Base-by-base conservation (phyloP, 1,140 invertebrate genomes). In the Saxidomus purpurata region DNA sequence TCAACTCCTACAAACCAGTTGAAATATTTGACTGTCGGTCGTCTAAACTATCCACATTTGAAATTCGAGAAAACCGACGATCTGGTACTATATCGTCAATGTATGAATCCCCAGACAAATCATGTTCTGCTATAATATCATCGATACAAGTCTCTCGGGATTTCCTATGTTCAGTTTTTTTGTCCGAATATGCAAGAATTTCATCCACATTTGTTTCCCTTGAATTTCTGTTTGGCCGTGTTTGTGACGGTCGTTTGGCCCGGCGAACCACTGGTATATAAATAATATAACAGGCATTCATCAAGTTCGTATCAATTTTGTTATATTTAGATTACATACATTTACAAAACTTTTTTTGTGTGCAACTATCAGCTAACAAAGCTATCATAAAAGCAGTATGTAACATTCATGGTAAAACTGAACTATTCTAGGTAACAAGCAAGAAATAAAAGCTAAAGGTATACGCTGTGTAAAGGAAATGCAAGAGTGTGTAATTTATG, bases 181-280 rank as follows among this genome's bases (percentile, higher is more conserved):
- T 76, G 40, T 76, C 71, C 22, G 40, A 76, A 76, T 76, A 43
- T 25, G 38, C 76, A 38, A 92, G 84, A 83, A 92, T 92, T 61
- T 92, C 91, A 67, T 92, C 91, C 49, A 92, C 86, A 90, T 92
- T 92, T 55, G 91, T 92, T 69, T 92, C 90, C 80, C 83, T 87
- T 31, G 90, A 91, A 47, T 76, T 71, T 89, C 90, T 87, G 81
- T 91, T 91, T 52, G 36, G 85, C 28, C 71, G 25, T 43, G 47
- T 31, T 59, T 61, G 34, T 38, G 85, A 40, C 6, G 71, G 47
- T 19, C 74, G 85, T 79, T 87, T 87, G 0, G 40, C 85, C 63
- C 85, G 79, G 71, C 74, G 52, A 2, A 87, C 47, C 31, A 79
- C 85, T 87, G 55, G 59, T 28, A 55, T 1, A 61, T 59, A 63